Evolutionary conservation across 1,140 invertebrate species (phyloP), one percentile per base, ranked within the genome.

Genomic region (Sycobia sp.): DNA sequence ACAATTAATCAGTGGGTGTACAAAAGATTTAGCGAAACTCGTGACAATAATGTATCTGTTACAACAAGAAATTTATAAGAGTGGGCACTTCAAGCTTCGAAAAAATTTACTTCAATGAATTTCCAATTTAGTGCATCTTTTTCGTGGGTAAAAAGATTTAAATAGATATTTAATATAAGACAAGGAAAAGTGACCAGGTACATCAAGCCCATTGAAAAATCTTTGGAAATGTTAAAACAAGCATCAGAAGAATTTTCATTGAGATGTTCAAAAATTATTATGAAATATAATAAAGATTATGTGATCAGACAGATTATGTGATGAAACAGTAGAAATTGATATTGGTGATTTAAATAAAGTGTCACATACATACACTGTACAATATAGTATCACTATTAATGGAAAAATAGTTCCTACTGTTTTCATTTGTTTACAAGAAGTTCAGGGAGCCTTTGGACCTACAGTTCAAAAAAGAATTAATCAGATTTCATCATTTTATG

Each of bases 121-220:
- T 69, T 70, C 34, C n/a, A 51, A 20, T 72, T 69, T 53, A 59
- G 49, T 49, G 69, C 62, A 11, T 64, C 50, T 9, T 18, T 63
- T 67, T 72, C 25, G n/a, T n/a, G n/a, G n/a, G n/a, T n/a, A n/a
- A n/a, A n/a, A n/a, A n/a, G n/a, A n/a, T n/a, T n/a, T n/a, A 72
- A 72, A 54, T 5, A 54, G 36, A 46, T 23, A 27, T 46, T 67
- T 53, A 36, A 22, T 43, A 72, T 72, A 51, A 38, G 51, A 20
- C 62, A 67, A 55, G 22, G 68, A 54, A 71, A 71, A 66, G 51
- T 70, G 13, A 70, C 69, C 4, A 69, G 56, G 57, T 68, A 55
- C 43, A 59, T 71, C 4, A 66, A 64, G 34, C 29, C 66, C 51
- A 62, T 56, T 20, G 67, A 70, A 46, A 43, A 56, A 67, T 65